Evolutionary conservation across 37 sponge, comb jelly and placozoan genomes (phyloP).

Genomic region (Chondrilla cf. caribensis): DNA sequence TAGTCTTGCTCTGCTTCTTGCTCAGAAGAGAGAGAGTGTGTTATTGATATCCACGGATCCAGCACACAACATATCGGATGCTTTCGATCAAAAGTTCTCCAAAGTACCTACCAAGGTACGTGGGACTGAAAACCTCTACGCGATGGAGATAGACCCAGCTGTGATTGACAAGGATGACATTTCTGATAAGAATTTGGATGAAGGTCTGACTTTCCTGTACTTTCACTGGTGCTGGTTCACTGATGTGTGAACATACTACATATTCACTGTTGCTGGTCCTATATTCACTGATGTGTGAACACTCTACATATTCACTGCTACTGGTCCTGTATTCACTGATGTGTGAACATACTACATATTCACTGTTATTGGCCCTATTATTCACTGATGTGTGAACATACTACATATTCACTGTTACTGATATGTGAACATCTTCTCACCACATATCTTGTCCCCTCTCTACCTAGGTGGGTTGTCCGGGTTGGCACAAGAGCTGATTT

Average conservation of each 20-base stretch:
- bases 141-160: slow-evolving; percentile 90
- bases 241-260: too few relatives aligned
- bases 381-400: too few relatives aligned
- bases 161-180: slow-evolving; percentile 71
- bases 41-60: slow-evolving; percentile 96
- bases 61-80: slow-evolving; percentile 97
- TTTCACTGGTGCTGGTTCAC: too few relatives aligned
- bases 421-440: too few relatives aligned
- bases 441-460: too few relatives aligned
- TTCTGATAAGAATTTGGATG: slow-evolving; percentile 28
- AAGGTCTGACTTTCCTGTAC: not conserved
- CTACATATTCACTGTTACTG: too few relatives aligned
- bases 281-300: not conserved
- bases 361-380: too few relatives aligned
- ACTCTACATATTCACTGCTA: too few relatives aligned
- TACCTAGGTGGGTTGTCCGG: slow-evolving; percentile 71
- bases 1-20: slow-evolving; percentile 83
- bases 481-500: slow-evolving; percentile 69
- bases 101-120: slow-evolving; percentile 74
- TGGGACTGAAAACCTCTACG: slow-evolving; percentile 82
- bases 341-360: too few relatives aligned
- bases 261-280: too few relatives aligned
- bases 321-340: too few relatives aligned
- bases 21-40: slow-evolving; percentile 67
- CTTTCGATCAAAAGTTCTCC: slow-evolving; percentile 95